Evolutionary conservation across 2,797 vertebrate genomes (phyloP).

Genomic region (Tiaroga cobitis): DNA sequence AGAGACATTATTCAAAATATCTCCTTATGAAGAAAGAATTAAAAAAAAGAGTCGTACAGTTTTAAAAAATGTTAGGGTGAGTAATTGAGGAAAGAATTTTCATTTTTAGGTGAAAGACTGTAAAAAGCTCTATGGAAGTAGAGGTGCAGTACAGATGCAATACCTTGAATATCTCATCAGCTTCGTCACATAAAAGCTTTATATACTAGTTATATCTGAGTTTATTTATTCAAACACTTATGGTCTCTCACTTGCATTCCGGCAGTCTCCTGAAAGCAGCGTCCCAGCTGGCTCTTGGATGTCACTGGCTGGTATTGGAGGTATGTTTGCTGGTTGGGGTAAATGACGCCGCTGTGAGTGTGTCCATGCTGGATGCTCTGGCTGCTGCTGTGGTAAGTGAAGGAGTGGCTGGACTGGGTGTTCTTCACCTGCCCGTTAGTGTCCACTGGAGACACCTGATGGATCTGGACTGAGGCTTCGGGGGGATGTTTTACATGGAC

Average conservation of each 20-base stretch:
- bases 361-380: slow-evolving; percentile 83
- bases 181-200: not conserved
- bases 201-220: not conserved
- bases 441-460: slow-evolving; percentile 95
- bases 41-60: not conserved
- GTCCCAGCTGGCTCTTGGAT: slow-evolving; percentile 90
- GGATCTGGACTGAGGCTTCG: slow-evolving; percentile 96
- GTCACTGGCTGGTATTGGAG: slow-evolving; percentile 86
- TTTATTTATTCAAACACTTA: slow-evolving; percentile 16
- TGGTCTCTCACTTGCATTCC: slow-evolving; percentile 86
- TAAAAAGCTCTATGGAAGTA: not conserved
- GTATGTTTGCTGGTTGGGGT: slow-evolving; percentile 86
- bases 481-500: slow-evolving; percentile 98
- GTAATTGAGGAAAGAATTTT: not conserved
- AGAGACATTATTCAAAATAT: not conserved
- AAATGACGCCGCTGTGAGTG: slow-evolving; percentile 83
- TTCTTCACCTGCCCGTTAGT: slow-evolving; percentile 79
- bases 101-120: not conserved
- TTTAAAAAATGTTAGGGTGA: not conserved
- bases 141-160: not conserved
- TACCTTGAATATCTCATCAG: not conserved
- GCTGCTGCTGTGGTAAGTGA: slow-evolving; percentile 83
- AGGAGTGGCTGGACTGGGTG: slow-evolving; percentile 79
- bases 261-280: slow-evolving; percentile 96
- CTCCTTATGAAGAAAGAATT: not conserved